A percentile compares a stretch with the other conserved stretches of the same genome.
These are phyloP conservation scores for Callipepla squamata DNA, from an alignment of 2,113 vertebrate genomes.

Conservation along the genomic window DNA sequence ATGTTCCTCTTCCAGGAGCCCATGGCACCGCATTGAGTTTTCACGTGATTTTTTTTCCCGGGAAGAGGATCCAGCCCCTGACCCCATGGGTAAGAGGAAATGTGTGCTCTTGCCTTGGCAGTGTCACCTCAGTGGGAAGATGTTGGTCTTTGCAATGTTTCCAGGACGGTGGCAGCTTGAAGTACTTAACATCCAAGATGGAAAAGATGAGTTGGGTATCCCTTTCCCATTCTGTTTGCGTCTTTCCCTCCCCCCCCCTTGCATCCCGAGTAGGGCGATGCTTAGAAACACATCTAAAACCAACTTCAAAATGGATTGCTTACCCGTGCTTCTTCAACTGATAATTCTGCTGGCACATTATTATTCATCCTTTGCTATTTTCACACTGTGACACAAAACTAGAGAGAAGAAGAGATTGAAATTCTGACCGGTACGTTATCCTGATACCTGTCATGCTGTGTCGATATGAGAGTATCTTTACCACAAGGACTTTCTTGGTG, in stretches of 20 bases:
- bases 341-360: slow-evolving; percentile 40
- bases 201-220: background rate
- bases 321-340: slow-evolving; percentile 44
- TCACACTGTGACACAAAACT: slow-evolving; percentile 59
- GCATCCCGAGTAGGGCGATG: background rate
- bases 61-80: too few species aligned
- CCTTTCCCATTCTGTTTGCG: fast-evolving
- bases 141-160: background rate
- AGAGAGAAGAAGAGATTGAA: slow-evolving; percentile 57
- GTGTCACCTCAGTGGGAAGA: background rate
- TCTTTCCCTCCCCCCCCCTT: background rate
- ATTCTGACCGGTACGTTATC: slow-evolving; percentile 52
- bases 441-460: slow-evolving; percentile 33
- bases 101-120: background rate
- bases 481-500: slow-evolving; percentile 63
- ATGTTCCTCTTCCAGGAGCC: background rate
- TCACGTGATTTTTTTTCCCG: background rate
- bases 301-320: slow-evolving; percentile 7
- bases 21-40: background rate
- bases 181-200: background rate
- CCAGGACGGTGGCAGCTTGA: background rate
- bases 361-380: slow-evolving; percentile 54
- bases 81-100: background rate
- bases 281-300: slow-evolving; percentile 25
- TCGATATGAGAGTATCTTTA: slow-evolving; percentile 53